These are phyloP conservation scores for Poicephalus meyeri DNA, from an alignment of 2,113 vertebrate genomes.

Conservation along the genomic window DNA sequence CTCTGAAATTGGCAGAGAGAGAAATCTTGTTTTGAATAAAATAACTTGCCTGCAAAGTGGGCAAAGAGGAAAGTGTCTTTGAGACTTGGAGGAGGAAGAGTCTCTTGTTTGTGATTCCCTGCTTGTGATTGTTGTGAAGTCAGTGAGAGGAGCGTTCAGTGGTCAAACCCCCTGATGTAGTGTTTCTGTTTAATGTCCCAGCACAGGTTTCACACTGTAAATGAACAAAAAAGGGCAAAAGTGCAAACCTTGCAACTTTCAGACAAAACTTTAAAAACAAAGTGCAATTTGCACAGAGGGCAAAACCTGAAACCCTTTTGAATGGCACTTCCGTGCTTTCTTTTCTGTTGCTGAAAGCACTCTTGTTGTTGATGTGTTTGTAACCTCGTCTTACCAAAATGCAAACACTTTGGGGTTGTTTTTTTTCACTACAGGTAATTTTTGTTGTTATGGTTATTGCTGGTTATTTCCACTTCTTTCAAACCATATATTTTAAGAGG, in stretches of 20 bases:
- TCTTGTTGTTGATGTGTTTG: slow-evolving; percentile 67
- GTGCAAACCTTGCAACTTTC: slow-evolving; percentile 10
- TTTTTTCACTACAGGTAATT: slow-evolving; percentile 53
- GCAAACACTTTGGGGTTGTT: not conserved
- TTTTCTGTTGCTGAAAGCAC: slow-evolving; percentile 52
- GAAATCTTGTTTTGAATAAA: slow-evolving; percentile 52
- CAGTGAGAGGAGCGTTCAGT: slow-evolving; percentile 28
- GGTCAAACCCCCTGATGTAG: slow-evolving; percentile 31
- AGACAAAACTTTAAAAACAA: slow-evolving; percentile 8
- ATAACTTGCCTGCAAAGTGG: slow-evolving; percentile 70
- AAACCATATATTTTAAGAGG: slow-evolving; percentile 63
- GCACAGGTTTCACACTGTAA: slow-evolving; percentile 57
- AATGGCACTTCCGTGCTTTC: slow-evolving; percentile 68
- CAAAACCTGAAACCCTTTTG: slow-evolving; percentile 1
- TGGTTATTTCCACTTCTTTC: slow-evolving; percentile 36
- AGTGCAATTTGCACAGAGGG: slow-evolving; percentile 62
- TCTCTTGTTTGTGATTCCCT: slow-evolving; percentile 7
- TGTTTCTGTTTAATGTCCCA: slow-evolving; percentile 42
- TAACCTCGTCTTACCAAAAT: slow-evolving; percentile 73
- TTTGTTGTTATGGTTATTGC: slow-evolving; percentile 44
- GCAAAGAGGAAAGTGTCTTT: not conserved
- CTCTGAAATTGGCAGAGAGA: not conserved
- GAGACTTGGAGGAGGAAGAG: not conserved
- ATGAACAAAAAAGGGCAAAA: not conserved
- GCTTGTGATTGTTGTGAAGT: slow-evolving; percentile 45